Percentiles rank a stretch among this genome's conserved stretches.
phyloP scores from a whole-genome alignment of 2,797 vertebrate genomes.

The Parotocinclus haroldoi region DNA sequence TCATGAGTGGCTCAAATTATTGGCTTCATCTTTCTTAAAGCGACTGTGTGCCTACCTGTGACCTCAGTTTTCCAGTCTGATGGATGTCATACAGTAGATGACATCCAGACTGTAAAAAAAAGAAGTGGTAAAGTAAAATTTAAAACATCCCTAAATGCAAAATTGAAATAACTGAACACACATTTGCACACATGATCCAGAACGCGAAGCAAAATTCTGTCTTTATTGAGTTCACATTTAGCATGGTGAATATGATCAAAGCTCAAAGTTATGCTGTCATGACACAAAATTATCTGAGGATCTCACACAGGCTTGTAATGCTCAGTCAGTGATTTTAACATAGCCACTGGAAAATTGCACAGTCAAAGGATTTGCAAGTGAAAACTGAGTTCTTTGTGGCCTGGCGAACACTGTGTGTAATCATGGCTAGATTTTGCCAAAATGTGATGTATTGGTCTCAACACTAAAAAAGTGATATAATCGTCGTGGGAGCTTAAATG shows the following conservation, averaged over 20 bases:
- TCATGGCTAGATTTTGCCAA: slow-evolving; percentile 19
- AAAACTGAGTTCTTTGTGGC: slow-evolving; percentile 41
- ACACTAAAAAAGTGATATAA: too few species aligned
- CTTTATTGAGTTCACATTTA: slow-evolving; percentile 6
- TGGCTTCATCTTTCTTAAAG: slow-evolving; percentile 12
- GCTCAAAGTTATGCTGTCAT: slow-evolving; percentile 4
- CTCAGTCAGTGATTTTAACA: not conserved
- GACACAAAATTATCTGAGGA: slow-evolving; percentile 2
- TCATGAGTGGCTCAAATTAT: slow-evolving; percentile 5
- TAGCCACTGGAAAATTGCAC: slow-evolving; percentile 20
- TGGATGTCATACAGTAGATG: slow-evolving; percentile 1
- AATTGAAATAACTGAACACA: not conserved
- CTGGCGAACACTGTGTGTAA: slow-evolving; percentile 32
- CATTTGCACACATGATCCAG: slow-evolving; percentile 13
- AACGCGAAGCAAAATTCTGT: not conserved
- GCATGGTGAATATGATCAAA: slow-evolving; percentile 5
- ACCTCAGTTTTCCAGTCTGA: not conserved
- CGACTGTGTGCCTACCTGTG: not conserved
- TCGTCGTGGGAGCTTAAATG: too few species aligned
- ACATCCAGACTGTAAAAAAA: not conserved
- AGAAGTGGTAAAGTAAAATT: slow-evolving; percentile 1
- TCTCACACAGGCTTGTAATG: not conserved
- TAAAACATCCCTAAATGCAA: slow-evolving; percentile 3
- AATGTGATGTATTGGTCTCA: too few species aligned
- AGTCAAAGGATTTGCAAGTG: slow-evolving; percentile 16